Percentiles rank a stretch among this genome's conserved stretches.
phyloP scores from a whole-genome alignment of 2,888 invertebrate species.

The Ophioninae sp. region DNA sequence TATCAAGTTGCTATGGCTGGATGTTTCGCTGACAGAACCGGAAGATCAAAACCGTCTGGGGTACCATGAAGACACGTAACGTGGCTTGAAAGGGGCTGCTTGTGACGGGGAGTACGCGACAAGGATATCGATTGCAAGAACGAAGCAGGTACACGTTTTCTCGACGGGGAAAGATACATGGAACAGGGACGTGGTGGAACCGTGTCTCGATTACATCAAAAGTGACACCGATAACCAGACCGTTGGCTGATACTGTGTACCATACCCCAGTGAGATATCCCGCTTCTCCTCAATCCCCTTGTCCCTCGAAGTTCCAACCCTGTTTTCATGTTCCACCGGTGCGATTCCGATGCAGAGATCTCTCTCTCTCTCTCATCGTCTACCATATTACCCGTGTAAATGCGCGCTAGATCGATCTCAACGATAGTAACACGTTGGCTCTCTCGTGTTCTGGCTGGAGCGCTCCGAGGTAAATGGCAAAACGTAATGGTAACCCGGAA shows the following conservation, averaged over 20 bases:
- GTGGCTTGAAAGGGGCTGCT: neutral
- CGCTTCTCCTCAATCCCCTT: neutral
- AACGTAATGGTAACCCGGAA: slow-evolving; percentile 34
- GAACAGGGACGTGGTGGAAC: slow-evolving; percentile 40
- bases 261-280: slow-evolving; percentile 5
- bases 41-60: neutral
- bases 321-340: slow-evolving; percentile 36
- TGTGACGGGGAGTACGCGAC: slow-evolving; percentile 25
- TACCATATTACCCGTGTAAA: slow-evolving; percentile 69
- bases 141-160: neutral
- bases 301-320: slow-evolving; percentile 27
- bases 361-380: slow-evolving; percentile 47
- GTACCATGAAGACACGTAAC: neutral
- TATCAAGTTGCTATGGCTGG: neutral
- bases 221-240: slow-evolving; percentile 56
- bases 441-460: slow-evolving; percentile 50
- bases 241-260: slow-evolving; percentile 40
- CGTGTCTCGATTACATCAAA: slow-evolving; percentile 61
- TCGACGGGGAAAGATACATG: slow-evolving; percentile 33
- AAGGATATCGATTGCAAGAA: slow-evolving; percentile 13
- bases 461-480: slow-evolving; percentile 50
- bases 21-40: neutral
- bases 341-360: slow-evolving; percentile 37
- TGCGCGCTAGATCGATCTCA: slow-evolving; percentile 67
- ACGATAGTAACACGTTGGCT: slow-evolving; percentile 66